Percentiles rank a stretch among this genome's conserved stretches.
These are phyloP conservation scores for Gadopsis bispinosus DNA, from an alignment of 2,797 vertebrate species.

Conservation along the genomic window DNA sequence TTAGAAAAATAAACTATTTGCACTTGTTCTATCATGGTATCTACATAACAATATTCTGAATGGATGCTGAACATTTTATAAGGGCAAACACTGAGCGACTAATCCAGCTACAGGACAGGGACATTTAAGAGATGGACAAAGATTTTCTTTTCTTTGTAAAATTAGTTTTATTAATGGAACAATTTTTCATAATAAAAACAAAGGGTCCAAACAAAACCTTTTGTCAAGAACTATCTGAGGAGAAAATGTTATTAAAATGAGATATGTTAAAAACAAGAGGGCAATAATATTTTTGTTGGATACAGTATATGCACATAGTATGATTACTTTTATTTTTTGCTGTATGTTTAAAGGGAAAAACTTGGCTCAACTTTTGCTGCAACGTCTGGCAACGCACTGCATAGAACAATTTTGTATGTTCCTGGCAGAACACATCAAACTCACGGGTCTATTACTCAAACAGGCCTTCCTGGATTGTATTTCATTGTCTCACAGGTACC, in stretches of 20 bases:
- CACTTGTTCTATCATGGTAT: neutral
- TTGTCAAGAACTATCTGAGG: neutral
- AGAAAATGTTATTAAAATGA: neutral
- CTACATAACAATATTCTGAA: neutral
- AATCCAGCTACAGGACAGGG: neutral
- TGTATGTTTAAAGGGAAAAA: neutral
- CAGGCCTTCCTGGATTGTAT: neutral
- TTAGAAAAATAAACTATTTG: neutral
- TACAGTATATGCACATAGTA: neutral
- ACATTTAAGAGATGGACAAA: neutral
- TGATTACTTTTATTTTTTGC: neutral
- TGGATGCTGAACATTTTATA: neutral
- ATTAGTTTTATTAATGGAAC: neutral
- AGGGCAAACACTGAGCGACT: neutral
- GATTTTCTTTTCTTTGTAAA: neutral
- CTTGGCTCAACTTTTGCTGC: constrained; percentile 5
- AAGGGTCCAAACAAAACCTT: neutral
- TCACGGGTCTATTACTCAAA: neutral
- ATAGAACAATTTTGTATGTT: neutral
- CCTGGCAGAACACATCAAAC: neutral
- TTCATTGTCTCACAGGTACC: neutral
- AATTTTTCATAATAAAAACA: neutral
- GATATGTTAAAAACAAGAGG: neutral
- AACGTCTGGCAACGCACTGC: neutral
- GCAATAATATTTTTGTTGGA: neutral